Base-by-base conservation (phyloP, 1,140 invertebrate species). In the Sesamia nonagrioides region DNA sequence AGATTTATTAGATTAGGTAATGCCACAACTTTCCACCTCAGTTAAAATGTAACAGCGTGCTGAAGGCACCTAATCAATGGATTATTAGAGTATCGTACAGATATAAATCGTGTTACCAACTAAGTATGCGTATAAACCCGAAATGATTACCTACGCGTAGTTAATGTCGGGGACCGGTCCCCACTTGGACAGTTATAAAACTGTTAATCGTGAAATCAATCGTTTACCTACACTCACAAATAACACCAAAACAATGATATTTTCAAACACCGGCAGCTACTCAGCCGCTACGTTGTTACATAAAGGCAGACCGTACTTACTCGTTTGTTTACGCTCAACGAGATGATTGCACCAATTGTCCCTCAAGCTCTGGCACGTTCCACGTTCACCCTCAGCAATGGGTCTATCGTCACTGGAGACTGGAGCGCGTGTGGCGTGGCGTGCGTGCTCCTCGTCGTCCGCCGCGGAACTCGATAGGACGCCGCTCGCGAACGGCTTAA, bases 261-360 rank as follows among this genome's bases (percentile, higher is more conserved):
- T 42, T 37, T 74, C 40, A 75, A 75, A 75, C 63, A 83, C 86
- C 85, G 88, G 85, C 82, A 66, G 37, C 45, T 82, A 82, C 82
- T 76, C 60, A 60, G 80, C 77, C 78, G 80, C 82, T 78, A 78
- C 81, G 66, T 71, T 79, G 85, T 92, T 91, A 92, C 82, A 90
- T 91, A 90, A 89, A 88, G 84, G 78, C 78, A 84, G 78, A 77
- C 77, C 27, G 82, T 88, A 93, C 92, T 93, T 87, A 94, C 92
- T 82, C 79, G 89, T 92, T 93, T 94, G 91, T 92, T 94, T 94
- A 91, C 86, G 84, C 87, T 90, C 89, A 94, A 93, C 87, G 83
- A 89, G 92, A 94, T 93, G 92, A 94, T 94, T 93, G 91, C 89
- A 87, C 80, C 89, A 94, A 93, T 94, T 91, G 88, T 72, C 86